Evolutionary conservation across 2,888 invertebrate species (phyloP), one percentile per base, ranked within the genome.

Genomic region (Cephus pulcher): DNA sequence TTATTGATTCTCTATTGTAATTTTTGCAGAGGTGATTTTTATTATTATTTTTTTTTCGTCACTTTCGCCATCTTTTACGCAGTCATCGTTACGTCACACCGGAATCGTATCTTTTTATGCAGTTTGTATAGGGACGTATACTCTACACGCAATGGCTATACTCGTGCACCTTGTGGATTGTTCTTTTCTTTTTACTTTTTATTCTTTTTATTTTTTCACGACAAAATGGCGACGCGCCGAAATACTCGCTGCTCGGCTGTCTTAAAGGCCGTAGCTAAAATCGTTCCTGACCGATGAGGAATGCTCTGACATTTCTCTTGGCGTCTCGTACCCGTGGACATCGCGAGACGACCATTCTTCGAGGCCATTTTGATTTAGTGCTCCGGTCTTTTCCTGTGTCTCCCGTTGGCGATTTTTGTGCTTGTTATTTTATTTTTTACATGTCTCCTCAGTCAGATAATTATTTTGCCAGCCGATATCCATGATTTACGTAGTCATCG

Each of bases 251-350:
- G 76, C 80, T 56, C 83, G 80, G 80, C 80, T 82, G 81, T 82
- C 85, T 83, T 82, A 84, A 86, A 88, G 85, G 86, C 86, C 84
- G 82, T 73, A 78, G 83, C 88, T 89, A 89, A 89, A 90, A 89
- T 86, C 85, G 88, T 87, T 86, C 82, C 83, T 88, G 88, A 89
- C 89, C 89, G 86, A 86, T 84, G 86, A 85, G 86, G 89, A 90
- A 89, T 89, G 88, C 83, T 76, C 84, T 83, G 83, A 86, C 86
- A 81, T 84, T 83, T 82, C 84, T 82, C 84, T 82, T 81, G 76
- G 80, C 70, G 73, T 37, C 73, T 56, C 40, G 15, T 15, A 33
- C 70, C 70, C 32, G 30, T 11, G 71, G 70, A 70, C 70, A 33
- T 33, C 11, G 30, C 32, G 23, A 9, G 40, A 56, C 40, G 23